Conservation (phyloP, 2,113 vertebrate species). For the Percina caprodes region DNA sequence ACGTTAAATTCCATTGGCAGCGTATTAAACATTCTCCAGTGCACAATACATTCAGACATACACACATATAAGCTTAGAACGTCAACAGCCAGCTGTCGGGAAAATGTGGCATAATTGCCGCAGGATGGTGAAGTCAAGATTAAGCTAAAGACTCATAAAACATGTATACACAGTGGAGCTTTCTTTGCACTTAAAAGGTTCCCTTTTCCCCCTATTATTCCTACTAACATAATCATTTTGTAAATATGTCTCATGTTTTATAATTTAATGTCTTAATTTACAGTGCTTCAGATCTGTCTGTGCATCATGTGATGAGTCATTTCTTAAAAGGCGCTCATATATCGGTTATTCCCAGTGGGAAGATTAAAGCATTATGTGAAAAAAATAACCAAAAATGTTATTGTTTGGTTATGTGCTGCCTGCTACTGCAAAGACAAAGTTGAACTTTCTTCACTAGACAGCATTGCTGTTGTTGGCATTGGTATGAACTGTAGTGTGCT, state of each 20-base stretch:
- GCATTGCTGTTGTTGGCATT: neutral
- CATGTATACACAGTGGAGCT: no score
- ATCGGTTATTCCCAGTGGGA: neutral
- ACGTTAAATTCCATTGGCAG: slow-evolving; percentile 27
- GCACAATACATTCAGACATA: neutral
- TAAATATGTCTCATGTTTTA: no score
- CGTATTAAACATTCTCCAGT: slow-evolving; percentile 3
- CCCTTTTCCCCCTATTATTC: neutral
- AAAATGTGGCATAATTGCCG: slow-evolving; percentile 4
- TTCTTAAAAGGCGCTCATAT: neutral
- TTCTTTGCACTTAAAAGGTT: neutral
- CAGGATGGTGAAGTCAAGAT: neutral
- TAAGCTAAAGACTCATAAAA: neutral
- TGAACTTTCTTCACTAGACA: neutral
- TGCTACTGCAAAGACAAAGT: neutral
- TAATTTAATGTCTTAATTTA: no score
- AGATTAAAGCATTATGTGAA: neutral
- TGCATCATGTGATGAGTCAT: neutral
- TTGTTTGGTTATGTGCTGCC: neutral
- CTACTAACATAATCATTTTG: neutral
- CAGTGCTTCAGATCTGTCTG: neutral
- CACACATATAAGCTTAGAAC: neutral
- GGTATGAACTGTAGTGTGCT: neutral
- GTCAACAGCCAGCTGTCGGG: neutral
- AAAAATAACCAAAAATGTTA: neutral